Evolutionary conservation across 1,140 invertebrate species (phyloP).

Genomic region (Atta cephalotes): DNA sequence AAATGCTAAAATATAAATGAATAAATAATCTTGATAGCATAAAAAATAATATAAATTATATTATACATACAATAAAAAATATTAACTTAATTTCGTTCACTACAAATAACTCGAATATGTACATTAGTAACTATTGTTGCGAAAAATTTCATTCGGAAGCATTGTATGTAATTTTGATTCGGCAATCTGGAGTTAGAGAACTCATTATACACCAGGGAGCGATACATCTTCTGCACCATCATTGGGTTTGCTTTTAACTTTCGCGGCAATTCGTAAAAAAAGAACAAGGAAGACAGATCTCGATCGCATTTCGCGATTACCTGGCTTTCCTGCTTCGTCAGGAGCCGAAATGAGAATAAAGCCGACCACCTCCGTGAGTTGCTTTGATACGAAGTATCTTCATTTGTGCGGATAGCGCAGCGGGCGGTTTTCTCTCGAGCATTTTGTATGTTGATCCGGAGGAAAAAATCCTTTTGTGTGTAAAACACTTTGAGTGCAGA

Average conservation of each 20-base stretch:
- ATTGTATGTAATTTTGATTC: not conserved
- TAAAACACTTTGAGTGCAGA: slow-evolving; percentile 25
- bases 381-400: slow-evolving; percentile 61
- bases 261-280: slow-evolving; percentile 16
- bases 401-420: slow-evolving; percentile 55
- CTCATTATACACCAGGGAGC: slow-evolving; percentile 71
- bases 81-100: not conserved
- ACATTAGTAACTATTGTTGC: not conserved
- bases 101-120: not conserved
- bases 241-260: slow-evolving; percentile 62
- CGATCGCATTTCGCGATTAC: slow-evolving; percentile 48
- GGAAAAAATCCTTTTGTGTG: slow-evolving; percentile 34
- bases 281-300: slow-evolving; percentile 43
- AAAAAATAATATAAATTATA: not conserved
- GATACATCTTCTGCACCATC: slow-evolving; percentile 69
- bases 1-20: not conserved
- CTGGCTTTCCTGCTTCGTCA: slow-evolving; percentile 38
- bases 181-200: slow-evolving; percentile 27
- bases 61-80: not conserved
- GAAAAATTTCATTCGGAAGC: slow-evolving; percentile 17
- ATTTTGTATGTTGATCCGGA: slow-evolving; percentile 4
- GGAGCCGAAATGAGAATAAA: slow-evolving; percentile 45
- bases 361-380: slow-evolving; percentile 36
- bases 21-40: not conserved
- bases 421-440: slow-evolving; percentile 64